phyloP scores from a whole-genome alignment of 2,888 invertebrate genomes.

The Dexiosoma caninum region DNA sequence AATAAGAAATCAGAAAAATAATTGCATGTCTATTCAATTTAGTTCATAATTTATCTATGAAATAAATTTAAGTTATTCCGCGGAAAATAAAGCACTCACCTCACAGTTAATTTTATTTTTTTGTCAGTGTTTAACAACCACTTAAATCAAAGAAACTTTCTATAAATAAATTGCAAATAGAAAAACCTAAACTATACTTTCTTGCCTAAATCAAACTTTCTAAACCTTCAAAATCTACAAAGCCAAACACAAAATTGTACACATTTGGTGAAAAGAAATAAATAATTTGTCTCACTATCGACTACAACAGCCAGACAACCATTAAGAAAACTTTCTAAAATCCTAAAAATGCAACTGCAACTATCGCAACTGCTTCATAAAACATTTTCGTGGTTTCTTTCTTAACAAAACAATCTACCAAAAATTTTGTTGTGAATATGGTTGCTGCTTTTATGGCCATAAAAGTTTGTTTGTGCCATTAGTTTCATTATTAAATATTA shows the following conservation, averaged over 20 bases:
- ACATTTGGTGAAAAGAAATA: conserved; percentile 7
- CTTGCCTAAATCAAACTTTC: conserved; percentile 12
- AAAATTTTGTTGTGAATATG: not conserved
- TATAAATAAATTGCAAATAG: not conserved
- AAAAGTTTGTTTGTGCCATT: conserved; percentile 18
- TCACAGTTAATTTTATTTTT: not conserved
- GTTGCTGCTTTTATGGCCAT: not conserved
- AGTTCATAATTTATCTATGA: not conserved
- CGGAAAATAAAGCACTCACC: not conserved
- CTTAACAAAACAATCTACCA: not conserved
- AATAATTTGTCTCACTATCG: conserved; percentile 10
- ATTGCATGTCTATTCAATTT: not conserved
- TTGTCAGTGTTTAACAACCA: not conserved
- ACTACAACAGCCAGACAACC: not conserved
- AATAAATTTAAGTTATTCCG: not conserved
- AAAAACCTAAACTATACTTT: not conserved
- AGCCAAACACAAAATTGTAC: not conserved
- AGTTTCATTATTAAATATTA: conserved; percentile 3
- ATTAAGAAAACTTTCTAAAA: conserved; percentile 44
- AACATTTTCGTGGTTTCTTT: not conserved
- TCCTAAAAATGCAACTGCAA: not conserved
- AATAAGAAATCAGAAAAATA: not conserved
- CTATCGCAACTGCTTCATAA: conserved; percentile 2
- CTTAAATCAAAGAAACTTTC: conserved; percentile 15
- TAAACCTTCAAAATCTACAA: conserved; percentile 25